Evolutionary conservation across 2,113 vertebrate genomes (phyloP).

Genomic region (Corapipo altera): DNA sequence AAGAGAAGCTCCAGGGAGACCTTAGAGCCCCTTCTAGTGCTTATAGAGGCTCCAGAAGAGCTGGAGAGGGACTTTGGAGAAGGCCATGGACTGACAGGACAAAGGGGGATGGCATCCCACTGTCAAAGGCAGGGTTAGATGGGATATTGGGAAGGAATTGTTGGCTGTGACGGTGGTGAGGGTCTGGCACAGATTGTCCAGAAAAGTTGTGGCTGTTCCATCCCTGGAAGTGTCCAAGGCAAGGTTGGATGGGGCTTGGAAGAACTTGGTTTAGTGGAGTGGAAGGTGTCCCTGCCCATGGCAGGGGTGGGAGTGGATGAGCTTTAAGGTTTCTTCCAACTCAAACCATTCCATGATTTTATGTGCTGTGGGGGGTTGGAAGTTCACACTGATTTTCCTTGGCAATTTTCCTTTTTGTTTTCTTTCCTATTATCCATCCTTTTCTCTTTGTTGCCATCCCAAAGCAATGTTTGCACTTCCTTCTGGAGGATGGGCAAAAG

Average conservation of each 20-base stretch:
- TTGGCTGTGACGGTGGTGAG: fast-evolving
- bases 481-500: background rate
- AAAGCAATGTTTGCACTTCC: background rate
- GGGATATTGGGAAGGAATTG: fast-evolving
- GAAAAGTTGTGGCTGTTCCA: background rate
- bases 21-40: fast-evolving
- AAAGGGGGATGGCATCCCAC: background rate
- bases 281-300: background rate
- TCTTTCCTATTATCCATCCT: background rate
- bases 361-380: background rate
- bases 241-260: background rate
- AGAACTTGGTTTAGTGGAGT: background rate
- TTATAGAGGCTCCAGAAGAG: background rate
- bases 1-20: fast-evolving
- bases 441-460: background rate
- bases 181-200: background rate
- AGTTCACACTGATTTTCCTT: background rate
- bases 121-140: fast-evolving
- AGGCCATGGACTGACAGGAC: background rate
- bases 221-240: background rate
- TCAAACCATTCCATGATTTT: background rate
- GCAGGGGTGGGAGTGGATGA: fast-evolving
- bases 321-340: background rate
- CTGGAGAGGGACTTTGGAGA: background rate
- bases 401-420: background rate